Conservation (phyloP, 2,113 vertebrate species). For the Embiotoca jacksoni region DNA sequence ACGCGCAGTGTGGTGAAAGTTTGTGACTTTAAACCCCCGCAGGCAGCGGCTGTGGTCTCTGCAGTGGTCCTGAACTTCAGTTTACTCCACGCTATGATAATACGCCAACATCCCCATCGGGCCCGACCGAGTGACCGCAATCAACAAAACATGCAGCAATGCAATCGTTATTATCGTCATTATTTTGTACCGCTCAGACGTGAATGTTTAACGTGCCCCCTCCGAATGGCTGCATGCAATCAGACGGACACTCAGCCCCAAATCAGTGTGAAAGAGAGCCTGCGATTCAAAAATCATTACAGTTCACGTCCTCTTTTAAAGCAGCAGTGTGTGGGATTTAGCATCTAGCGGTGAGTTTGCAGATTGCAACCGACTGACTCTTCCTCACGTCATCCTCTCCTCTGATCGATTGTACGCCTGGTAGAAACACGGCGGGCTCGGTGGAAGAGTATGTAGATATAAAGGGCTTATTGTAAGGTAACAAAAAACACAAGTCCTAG, state of each 20-base stretch:
- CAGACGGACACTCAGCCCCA: slow-evolving; percentile 4
- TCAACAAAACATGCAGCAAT: slow-evolving; percentile 33
- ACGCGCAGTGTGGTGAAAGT: slow-evolving; percentile 13
- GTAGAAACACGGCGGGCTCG: no score
- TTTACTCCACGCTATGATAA: slow-evolving; percentile 7
- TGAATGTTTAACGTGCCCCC: slow-evolving; percentile 16
- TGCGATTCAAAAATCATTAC: no score
- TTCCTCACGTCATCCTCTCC: no score
- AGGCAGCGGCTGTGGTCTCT: slow-evolving; percentile 19
- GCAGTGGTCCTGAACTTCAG: slow-evolving; percentile 19
- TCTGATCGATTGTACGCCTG: no score
- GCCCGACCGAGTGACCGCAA: slow-evolving; percentile 26
- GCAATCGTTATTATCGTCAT: neutral
- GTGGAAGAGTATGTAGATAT: no score
- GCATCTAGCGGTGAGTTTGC: no score
- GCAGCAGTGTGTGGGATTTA: no score
- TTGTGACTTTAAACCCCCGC: neutral
- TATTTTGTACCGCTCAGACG: slow-evolving; percentile 11
- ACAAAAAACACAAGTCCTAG: no score
- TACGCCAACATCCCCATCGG: slow-evolving; percentile 4
- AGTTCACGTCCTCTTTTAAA: no score
- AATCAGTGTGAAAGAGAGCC: no score
- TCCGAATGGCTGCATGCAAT: slow-evolving; percentile 23
- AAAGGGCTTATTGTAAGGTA: no score
- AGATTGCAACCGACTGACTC: no score